Base-by-base conservation (phyloP, 2,113 vertebrate species). In the Oryzias celebensis region DNA sequence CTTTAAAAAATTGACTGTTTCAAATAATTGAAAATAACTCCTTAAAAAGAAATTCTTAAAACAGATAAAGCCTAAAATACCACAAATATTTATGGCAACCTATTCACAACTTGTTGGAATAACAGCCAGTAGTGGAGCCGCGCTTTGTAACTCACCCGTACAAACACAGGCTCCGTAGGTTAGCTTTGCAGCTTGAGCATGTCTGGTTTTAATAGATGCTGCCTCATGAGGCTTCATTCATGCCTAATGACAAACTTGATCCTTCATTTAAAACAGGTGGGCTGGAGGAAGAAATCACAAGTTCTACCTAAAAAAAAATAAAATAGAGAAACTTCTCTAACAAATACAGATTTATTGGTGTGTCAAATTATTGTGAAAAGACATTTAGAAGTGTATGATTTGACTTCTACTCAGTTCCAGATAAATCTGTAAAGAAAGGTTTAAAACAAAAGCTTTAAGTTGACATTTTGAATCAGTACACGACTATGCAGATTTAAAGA, bases 191-290 rank as follows among this genome's bases (percentile, higher is more conserved):
- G 16, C 18, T 12, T 48, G 47, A 23, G 36, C 23, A 31, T 42
- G 46, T 24, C 42, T 64, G 61, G 8, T 20, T 46, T 46, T 28
- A 46, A 64, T 64, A 54, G 17, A 6, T 12, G 3, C 2, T 14
- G 52, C 2, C 4, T 54, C 14, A 28, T 20, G 14, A 31, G 14
- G 14, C 13, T 5, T 31, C 7, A 10, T 10, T 14, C 6, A 16
- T 5, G 13, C 46, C 28, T 7, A 41, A 20, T 36, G 36, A 56
- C 18, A 15, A 22, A 22, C 6, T 23, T 10, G 26, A 26, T n/a
- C 44, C 26, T 44, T 28, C 14, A 64, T 64, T 53, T 15, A 14
- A 20, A 46, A 46, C 61, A 53, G 51, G 14, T 64, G 61, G 14
- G 44, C 26, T 15, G 24, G n/a, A 54, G 24, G 14, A 36, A 18